A percentile compares a stretch with the other conserved stretches of the same genome.
These are phyloP conservation scores for Tragelaphus buxtoni DNA, from an alignment of 2,113 vertebrate species.

Conservation along the genomic window DNA sequence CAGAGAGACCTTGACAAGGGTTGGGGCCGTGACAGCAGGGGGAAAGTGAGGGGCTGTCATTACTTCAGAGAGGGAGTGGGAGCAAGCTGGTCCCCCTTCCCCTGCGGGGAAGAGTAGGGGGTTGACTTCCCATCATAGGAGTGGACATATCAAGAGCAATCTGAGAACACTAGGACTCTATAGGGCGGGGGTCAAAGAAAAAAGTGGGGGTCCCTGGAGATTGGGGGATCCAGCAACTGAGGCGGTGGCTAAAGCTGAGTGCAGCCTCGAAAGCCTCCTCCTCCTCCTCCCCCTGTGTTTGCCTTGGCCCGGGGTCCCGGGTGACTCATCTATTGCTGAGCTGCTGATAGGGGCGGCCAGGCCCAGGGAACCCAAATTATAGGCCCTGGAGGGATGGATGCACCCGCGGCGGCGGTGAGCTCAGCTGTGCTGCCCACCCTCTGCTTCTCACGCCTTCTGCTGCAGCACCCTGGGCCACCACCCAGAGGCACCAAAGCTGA, in stretches of 20 bases:
- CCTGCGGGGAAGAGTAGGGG: neutral
- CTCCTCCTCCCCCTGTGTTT: constrained; percentile 57
- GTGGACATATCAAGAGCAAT: neutral
- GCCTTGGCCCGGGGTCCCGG: constrained; percentile 70
- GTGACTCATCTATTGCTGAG: constrained; percentile 76
- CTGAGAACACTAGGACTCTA: neutral
- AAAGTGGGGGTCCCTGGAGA: constrained; percentile 46
- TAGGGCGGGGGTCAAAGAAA: constrained; percentile 50
- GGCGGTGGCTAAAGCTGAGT: constrained; percentile 44
- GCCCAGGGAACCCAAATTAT: constrained; percentile 75
- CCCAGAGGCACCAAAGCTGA: constrained; percentile 53
- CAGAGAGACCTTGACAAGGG: constrained; percentile 65
- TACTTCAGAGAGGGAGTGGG: neutral
- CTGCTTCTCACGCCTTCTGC: constrained; percentile 17
- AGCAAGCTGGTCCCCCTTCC: neutral
- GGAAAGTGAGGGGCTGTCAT: constrained; percentile 48
- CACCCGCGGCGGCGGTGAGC: constrained; percentile 55
- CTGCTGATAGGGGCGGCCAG: constrained; percentile 73
- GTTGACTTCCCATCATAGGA: neutral
- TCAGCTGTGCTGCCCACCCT: constrained; percentile 65
- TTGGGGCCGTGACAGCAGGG: constrained; percentile 44
- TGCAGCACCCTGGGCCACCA: constrained; percentile 43
- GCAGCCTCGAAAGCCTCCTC: constrained; percentile 40
- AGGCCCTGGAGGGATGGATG: constrained; percentile 73
- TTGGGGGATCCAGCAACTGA: constrained; percentile 57